phyloP scores from a whole-genome alignment of 2,797 vertebrate genomes.

The Lepus oiostolus region DNA sequence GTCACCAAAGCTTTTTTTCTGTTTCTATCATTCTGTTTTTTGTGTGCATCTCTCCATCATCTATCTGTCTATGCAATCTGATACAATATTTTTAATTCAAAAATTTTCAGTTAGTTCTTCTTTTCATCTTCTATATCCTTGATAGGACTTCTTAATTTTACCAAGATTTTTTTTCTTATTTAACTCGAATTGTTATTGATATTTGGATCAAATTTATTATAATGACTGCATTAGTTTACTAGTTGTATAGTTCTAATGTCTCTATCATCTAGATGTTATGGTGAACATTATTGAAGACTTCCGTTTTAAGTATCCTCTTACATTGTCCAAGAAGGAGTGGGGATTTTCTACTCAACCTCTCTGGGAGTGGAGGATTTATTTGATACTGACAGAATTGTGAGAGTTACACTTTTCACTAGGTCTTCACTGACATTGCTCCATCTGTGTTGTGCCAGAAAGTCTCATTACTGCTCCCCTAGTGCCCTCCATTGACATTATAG shows the following conservation, averaged over 20 bases:
- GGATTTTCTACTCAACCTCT: fast-evolving
- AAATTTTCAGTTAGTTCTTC: background rate
- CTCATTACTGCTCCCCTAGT: fast-evolving
- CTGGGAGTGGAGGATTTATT: background rate
- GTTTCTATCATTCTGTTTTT: background rate
- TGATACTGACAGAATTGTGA: background rate
- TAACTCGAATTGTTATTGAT: background rate
- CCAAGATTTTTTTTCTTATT: background rate
- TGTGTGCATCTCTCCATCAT: no score
- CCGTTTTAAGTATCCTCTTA: background rate
- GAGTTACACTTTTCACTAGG: fast-evolving
- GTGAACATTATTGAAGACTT: background rate
- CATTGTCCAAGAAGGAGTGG: fast-evolving
- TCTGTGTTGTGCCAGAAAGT: fast-evolving
- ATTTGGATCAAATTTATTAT: background rate
- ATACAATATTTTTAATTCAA: background rate
- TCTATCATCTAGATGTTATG: background rate
- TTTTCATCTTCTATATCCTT: background rate
- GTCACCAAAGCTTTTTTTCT: background rate
- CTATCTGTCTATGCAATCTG: background rate
- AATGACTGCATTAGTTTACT: background rate
- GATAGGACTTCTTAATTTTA: background rate
- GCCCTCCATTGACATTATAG: background rate
- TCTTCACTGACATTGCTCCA: background rate
- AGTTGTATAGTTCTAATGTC: background rate